Base-by-base conservation (phyloP, 2,888 invertebrate genomes). In the Pyrrhosoma nymphula region DNA sequence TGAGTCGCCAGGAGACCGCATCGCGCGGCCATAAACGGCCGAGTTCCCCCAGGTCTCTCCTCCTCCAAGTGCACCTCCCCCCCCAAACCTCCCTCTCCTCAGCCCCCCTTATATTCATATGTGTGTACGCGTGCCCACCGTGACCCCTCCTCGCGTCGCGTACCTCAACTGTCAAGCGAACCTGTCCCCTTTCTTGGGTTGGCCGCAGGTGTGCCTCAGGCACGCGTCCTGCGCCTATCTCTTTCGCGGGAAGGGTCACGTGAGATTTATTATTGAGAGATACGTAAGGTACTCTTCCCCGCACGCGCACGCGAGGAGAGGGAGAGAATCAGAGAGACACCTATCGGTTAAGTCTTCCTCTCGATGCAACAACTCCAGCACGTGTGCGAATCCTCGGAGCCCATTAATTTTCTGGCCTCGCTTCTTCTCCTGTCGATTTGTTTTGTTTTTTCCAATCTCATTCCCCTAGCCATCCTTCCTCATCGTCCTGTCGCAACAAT, bases 21-120 rank as follows among this genome's bases (percentile, higher is more conserved):
- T 69, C 93, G 93, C 6, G 69, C 39, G 56, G 26, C 93, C 93
- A 69, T 93, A 93, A 47, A 93, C 55, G 93, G 93, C 35, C 69
- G 93, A 10, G 4, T 47, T 20, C 93, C 56, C n/a, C 69, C 26
- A 0, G 1, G 75, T 20, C 75, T 12, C 35, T 35, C 10, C 26
- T 47, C 47, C 47, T n/a, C n/a, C n/a, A n/a, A 47, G 8, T 47
- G 4, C 47, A 2, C 47, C 4, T 8, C 47, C 47, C 8, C 47
- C 8, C 8, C 47, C 8, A 47, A 4, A 4, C 47, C 47, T 8
- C 47, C 47, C 47, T 47, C 47, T 4, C 47, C 47, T n/a, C n/a
- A n/a, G 47, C 47, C 2, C 75, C 26, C 75, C 75, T 18, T 16
- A n/a, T 82, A 82, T 82, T 82, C 75, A 82, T 82, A 30, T 47